phyloP scores from a whole-genome alignment of 1,140 invertebrate genomes.

The Lucilia sericata region DNA sequence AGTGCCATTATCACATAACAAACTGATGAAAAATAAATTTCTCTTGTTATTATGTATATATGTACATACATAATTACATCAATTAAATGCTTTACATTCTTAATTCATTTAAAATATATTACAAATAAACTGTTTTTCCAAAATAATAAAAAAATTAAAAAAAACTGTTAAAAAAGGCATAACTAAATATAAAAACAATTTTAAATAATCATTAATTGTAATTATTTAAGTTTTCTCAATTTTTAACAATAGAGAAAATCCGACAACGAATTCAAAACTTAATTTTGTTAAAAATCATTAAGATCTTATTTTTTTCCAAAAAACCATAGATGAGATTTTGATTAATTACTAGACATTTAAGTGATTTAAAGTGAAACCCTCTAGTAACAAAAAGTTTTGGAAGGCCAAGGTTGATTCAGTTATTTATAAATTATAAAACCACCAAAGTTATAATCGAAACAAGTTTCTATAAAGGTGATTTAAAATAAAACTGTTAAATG shows the following conservation, averaged over 20 bases:
- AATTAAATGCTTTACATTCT: neutral
- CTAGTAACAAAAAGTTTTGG: neutral
- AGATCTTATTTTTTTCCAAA: neutral
- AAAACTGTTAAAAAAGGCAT: neutral
- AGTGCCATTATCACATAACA: too few species aligned
- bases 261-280: too few species aligned
- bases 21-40: too few species aligned
- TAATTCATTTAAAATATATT: neutral
- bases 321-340: neutral
- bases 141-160: neutral
- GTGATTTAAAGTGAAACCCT: constrained; percentile 1
- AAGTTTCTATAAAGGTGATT: neutral
- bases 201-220: constrained; percentile 12
- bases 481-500: too few species aligned
- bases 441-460: neutral
- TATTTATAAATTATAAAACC: neutral
- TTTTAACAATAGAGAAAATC: too few species aligned
- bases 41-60: too few species aligned
- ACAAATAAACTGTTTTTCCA: neutral
- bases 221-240: neutral
- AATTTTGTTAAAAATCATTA: neutral
- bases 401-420: neutral
- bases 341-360: constrained; percentile 5
- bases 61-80: too few species aligned
- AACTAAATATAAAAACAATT: neutral